Evolutionary conservation across 2,888 invertebrate genomes (phyloP).

Genomic region (Lithophane semibrunnea): DNA sequence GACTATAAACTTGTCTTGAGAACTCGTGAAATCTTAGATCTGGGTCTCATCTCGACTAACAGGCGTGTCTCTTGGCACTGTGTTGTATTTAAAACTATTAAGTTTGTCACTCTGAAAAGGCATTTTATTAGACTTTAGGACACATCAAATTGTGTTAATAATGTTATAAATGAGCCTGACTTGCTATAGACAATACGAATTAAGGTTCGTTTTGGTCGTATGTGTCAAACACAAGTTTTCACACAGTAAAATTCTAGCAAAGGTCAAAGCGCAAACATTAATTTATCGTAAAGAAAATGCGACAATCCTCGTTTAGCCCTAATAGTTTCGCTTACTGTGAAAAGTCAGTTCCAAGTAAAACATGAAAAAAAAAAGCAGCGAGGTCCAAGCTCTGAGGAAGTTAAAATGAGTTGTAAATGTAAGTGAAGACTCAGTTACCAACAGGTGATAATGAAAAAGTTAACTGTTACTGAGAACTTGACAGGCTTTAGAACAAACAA

Average conservation of each 20-base stretch:
- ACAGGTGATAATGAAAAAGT: slow-evolving; percentile 70
- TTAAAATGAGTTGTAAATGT: slow-evolving; percentile 69
- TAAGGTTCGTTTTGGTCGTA: background rate
- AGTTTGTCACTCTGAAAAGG: slow-evolving; percentile 12
- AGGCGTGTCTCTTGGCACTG: slow-evolving; percentile 29
- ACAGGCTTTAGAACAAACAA: slow-evolving; percentile 52
- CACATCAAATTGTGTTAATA: slow-evolving; percentile 6
- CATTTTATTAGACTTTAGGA: slow-evolving; percentile 2
- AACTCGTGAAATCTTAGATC: slow-evolving; percentile 51
- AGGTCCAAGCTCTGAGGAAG: slow-evolving; percentile 49
- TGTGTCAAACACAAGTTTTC: background rate
- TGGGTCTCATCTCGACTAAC: slow-evolving; percentile 34
- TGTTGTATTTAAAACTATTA: slow-evolving; percentile 12
- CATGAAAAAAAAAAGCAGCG: slow-evolving; percentile 37
- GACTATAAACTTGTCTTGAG: slow-evolving; percentile 38
- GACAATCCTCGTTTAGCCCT: background rate
- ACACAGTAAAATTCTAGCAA: background rate
- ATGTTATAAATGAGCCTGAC: slow-evolving; percentile 4
- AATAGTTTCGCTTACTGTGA: slow-evolving; percentile 26
- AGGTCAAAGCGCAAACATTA: background rate
- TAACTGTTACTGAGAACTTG: slow-evolving; percentile 55
- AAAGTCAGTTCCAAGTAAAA: slow-evolving; percentile 13
- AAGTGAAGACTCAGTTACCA: slow-evolving; percentile 56
- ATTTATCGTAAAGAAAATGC: background rate
- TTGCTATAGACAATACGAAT: too few species aligned